These are phyloP conservation scores for Petrocephalus microphthalmus DNA, from an alignment of 2,113 vertebrate species.

Conservation along the genomic window DNA sequence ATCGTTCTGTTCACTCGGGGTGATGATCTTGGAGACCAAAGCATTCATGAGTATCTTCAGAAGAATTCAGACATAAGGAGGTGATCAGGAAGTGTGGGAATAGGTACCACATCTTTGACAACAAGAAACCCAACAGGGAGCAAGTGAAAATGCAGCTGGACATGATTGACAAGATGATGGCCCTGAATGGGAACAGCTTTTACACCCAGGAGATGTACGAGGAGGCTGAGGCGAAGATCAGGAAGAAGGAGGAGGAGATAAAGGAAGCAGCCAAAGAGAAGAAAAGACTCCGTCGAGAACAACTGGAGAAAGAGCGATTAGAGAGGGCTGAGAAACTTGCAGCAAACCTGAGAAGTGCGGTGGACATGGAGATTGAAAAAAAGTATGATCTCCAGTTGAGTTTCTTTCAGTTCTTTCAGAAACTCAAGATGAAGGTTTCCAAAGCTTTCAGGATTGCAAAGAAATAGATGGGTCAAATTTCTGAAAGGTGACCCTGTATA, in stretches of 20 bases:
- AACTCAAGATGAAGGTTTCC: background rate
- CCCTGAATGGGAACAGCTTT: conserved; percentile 2
- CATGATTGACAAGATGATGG: conserved; percentile 16
- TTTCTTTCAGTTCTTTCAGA: background rate
- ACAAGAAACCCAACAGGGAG: background rate
- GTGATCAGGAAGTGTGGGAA: too few relatives aligned
- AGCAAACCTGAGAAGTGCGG: background rate
- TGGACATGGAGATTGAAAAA: background rate
- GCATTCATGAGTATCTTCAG: too few relatives aligned
- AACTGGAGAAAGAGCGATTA: background rate
- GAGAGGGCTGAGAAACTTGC: background rate
- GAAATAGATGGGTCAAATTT: background rate
- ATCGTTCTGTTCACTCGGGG: too few relatives aligned
- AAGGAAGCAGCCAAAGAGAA: background rate
- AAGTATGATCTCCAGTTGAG: background rate
- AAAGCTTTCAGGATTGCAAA: background rate
- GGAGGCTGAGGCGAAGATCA: conserved; percentile 16
- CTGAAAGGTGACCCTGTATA: background rate
- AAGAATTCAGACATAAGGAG: too few relatives aligned
- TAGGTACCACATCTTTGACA: too few relatives aligned
- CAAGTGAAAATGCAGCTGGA: background rate
- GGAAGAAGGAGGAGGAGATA: background rate
- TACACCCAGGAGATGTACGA: conserved; percentile 12
- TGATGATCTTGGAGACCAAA: too few relatives aligned
- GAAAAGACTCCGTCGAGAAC: background rate